Base-by-base conservation (phyloP, 2,797 vertebrate genomes). In the Chelidonichthys spinosus region DNA sequence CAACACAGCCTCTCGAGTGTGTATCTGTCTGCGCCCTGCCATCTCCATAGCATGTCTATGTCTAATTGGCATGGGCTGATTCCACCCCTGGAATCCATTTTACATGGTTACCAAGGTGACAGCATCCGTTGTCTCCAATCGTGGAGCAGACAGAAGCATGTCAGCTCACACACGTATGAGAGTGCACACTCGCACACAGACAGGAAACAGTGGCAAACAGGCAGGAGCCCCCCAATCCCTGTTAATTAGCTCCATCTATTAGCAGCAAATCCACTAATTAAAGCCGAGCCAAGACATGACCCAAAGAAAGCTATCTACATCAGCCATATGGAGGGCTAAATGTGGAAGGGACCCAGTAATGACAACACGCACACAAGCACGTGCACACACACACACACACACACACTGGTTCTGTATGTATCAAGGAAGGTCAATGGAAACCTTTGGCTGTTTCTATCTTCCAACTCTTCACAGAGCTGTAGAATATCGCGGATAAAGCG, bases 201-300 rank as follows among this genome's bases (percentile, higher is more conserved):
- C 62, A 60, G 35, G 69, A 67, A 75, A 76, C 55, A 52, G 72
- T 69, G 50, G 46, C 59, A 84, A 88, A 92, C 59, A 74, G 68
- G 67, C 74, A 81, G 86, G 59, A 91, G 75, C 71, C 84, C 71
- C 84, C 72, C 76, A 89, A 89, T 92, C 88, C 81, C 80, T 83
- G 84, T 91, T 93, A 93, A 93, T 93, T 92, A 93, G 89, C 88
- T 89, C 84, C 90, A 90, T 93, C 90, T 90, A 93, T 93, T 93
- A 93, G 92, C 87, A 83, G 86, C 85, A 94, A 89, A 92, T 91
- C 87, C 85, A 76, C 88, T 90, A 91, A 93, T 91, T 91, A 91
- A 90, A 92, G 86, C 84, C 15, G 58, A 82, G 87, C 83, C 83
- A 82, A 92, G 86, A 90, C 86, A 83, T 81, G 82, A 86, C 89